Evolutionary conservation across 2,113 vertebrate species (phyloP), one percentile per base, ranked within the genome.

Genomic region (Solea solea): DNA sequence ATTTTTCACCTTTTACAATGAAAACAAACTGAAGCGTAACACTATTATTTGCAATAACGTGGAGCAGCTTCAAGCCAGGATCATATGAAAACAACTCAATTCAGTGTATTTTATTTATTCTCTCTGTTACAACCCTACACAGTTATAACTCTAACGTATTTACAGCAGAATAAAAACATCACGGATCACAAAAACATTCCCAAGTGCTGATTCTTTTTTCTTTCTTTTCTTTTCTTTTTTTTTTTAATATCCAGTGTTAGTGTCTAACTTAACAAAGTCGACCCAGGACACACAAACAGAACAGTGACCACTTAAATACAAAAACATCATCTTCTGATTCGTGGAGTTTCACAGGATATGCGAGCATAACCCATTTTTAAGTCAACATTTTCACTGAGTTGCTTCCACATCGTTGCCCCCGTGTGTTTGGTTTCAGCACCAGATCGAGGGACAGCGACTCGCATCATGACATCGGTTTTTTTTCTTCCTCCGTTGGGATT

Each of bases 51-150:
- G 7, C 56, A 55, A 13, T 15, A 28, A 69, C 41, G 8, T 64
- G 28, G 27, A 44, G 11, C 39, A 12, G 42, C 62, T 76, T 69
- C 56, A 69, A 44, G 65, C 55, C 52, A 60, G n/a, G 0, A 13
- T 58, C 59, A 71, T 75, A 46, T 64, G 39, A 69, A 82, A 56
- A 69, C 60, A 10, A 1, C 60, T 85, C 52, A 78, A 71, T 87
- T 84, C 75, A 79, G 42, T 80, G 73, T 89, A 68, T 91, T 94
- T 94, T 93, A 93, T 93, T 94, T 94, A 93, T 93, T 94, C 76
- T 92, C 86, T 78, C 45, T 58, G 88, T 89, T 91, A 91, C 91
- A 92, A 90, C 89, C 91, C 89, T 91, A 94, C 92, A 88, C 89
- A 92, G 88, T 91, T 88, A 88, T 89, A 90, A 91, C 82, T 86